Conservation (phyloP, 2,113 vertebrate genomes). For the Eurypyga helias region DNA sequence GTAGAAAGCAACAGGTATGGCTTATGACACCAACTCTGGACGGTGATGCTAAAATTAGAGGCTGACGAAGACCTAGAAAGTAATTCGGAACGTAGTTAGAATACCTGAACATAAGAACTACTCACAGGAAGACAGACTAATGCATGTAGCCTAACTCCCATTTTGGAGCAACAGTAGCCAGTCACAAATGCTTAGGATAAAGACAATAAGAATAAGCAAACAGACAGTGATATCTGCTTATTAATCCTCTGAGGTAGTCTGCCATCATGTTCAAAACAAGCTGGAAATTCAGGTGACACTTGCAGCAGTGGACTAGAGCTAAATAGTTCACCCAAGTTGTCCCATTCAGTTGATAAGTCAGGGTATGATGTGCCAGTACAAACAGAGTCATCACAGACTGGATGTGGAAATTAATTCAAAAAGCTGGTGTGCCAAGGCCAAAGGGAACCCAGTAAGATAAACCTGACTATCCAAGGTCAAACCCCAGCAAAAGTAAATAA, state of each 20-base stretch:
- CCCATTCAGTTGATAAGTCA: background rate
- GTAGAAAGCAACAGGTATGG: background rate
- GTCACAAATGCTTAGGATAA: background rate
- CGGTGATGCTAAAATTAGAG: background rate
- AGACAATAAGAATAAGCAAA: background rate
- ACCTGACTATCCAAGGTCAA: background rate
- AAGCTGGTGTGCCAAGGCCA: conserved; percentile 33
- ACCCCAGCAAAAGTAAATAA: background rate
- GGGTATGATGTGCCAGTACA: conserved; percentile 33
- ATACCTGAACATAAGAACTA: background rate
- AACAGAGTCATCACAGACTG: conserved; percentile 26
- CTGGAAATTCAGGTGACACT: conserved; percentile 28
- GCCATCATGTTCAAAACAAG: background rate
- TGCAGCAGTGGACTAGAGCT: background rate
- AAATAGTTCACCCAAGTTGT: background rate
- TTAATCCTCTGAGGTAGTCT: background rate
- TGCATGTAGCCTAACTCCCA: background rate
- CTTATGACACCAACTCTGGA: background rate
- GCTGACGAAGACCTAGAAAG: background rate
- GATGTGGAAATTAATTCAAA: conserved; percentile 50
- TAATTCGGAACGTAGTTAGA: background rate
- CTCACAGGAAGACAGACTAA: background rate
- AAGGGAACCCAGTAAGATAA: background rate
- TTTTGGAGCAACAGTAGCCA: background rate
- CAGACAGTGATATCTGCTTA: background rate